Evolutionary conservation across 2,888 invertebrate species (phyloP), one percentile per base, ranked within the genome.

Genomic region (Eupithecia subumbrata): DNA sequence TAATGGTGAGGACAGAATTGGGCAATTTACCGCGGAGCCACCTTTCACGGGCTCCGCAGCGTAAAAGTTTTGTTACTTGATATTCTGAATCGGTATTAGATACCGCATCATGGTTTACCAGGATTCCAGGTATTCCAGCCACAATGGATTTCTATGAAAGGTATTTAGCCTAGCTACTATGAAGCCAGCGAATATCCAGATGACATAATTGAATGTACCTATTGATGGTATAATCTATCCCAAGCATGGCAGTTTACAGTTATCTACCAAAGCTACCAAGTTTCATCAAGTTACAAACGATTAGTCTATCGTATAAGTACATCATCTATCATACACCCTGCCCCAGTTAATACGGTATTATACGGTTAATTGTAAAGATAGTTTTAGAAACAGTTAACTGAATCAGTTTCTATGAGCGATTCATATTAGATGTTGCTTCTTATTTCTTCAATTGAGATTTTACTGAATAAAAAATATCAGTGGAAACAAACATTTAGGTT

Each of bases 241-340:
- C 48, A 48, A 48, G 48, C 18, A 48, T n/a, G 5, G n/a, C 48
- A 48, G 5, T 48, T 8, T 48, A 48, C 48, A 48, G 48, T 52
- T 52, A 52, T 52, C 9, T 52, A n/a, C 52, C 9, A 52, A 7
- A 52, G 52, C 52, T 52, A n/a, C 52, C n/a, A 52, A 52, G 48
- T 52, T 52, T 52, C 52, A 52, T 18, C n/a, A 52, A 52, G 48
- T 52, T 52, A n/a, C 52, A 52, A 52, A 52, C 52, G n/a, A 52
- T 52, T 9, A 52, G n/a, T 52, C n/a, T 8, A 52, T 52, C 8
- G n/a, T 52, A 3, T 8, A 40, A 9, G 8, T 9, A 52, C 3
- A 52, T 52, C n/a, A 8, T 52, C n/a, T 52, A n/a, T n/a, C 52
- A 52, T 9, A 52, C 52, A 52, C 9, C n/a, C 52, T 52, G 52